Evolutionary conservation across 2,888 invertebrate genomes (phyloP).

Genomic region (Ommatoiulus sabulosus): DNA sequence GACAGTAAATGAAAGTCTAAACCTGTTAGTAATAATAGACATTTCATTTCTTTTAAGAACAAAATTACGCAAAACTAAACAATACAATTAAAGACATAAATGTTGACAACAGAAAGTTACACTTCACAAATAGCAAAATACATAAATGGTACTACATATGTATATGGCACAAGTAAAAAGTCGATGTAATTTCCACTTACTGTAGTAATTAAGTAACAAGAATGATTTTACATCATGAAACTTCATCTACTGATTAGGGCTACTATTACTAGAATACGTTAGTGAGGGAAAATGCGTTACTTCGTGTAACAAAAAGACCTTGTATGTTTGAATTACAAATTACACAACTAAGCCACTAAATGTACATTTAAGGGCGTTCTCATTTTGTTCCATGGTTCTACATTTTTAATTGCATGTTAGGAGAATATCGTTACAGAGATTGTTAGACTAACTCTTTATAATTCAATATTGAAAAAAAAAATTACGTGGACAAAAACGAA

Average conservation of each 20-base stretch:
- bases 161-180: conserved; percentile 1
- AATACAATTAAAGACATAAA: neutral
- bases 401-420: neutral
- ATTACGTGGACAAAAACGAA: neutral
- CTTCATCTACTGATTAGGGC: neutral
- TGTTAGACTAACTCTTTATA: neutral
- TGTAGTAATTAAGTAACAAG: neutral
- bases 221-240: neutral
- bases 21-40: neutral
- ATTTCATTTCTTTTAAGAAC: neutral
- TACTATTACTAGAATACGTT: neutral
- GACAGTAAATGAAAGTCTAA: neutral
- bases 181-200: neutral
- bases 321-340: neutral
- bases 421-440: neutral
- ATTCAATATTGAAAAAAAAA: neutral
- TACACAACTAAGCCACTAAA: neutral
- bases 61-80: neutral
- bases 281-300: neutral
- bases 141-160: neutral
- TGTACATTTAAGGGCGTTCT: neutral
- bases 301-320: neutral
- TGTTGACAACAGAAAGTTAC: neutral
- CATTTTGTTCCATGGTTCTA: neutral
- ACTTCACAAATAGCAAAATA: neutral